Conservation (phyloP, 2,797 vertebrate genomes). For the Phrynocephalus vlangalii region DNA sequence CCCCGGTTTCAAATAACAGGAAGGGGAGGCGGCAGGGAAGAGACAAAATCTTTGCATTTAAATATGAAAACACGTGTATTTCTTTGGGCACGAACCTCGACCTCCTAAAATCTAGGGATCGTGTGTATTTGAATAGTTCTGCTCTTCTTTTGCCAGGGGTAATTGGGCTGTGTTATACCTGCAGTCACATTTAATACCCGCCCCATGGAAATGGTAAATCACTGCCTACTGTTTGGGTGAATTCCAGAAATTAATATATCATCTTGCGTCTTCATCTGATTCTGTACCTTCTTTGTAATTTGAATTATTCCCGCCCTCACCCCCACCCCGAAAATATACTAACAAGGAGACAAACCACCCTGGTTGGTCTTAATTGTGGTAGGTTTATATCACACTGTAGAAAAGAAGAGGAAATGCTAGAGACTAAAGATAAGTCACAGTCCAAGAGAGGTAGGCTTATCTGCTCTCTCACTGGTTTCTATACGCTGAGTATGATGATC, state of each 20-base stretch:
- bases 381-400: neutral
- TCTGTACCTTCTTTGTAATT: conserved; percentile 43
- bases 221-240: conserved; percentile 60
- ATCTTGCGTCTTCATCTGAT: neutral
- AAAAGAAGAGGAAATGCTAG: neutral
- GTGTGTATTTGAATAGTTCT: neutral
- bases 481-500: neutral
- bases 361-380: neutral
- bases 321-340: neutral
- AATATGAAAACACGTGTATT: neutral
- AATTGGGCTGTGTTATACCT: conserved; percentile 82
- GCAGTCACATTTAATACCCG: conserved; percentile 80
- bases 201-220: conserved; percentile 63
- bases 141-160: conserved; percentile 77
- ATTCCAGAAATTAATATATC: conserved; percentile 42
- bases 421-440: neutral
- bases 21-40: neutral
- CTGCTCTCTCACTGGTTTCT: neutral
- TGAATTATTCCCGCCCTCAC: neutral
- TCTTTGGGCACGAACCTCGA: neutral
- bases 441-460: no score
- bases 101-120: neutral
- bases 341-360: neutral
- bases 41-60: neutral
- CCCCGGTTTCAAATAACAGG: no score